Evolutionary conservation across 1,140 invertebrate genomes (phyloP), one percentile per base, ranked within the genome.

Genomic region (Drosophila pallidifrons): DNA sequence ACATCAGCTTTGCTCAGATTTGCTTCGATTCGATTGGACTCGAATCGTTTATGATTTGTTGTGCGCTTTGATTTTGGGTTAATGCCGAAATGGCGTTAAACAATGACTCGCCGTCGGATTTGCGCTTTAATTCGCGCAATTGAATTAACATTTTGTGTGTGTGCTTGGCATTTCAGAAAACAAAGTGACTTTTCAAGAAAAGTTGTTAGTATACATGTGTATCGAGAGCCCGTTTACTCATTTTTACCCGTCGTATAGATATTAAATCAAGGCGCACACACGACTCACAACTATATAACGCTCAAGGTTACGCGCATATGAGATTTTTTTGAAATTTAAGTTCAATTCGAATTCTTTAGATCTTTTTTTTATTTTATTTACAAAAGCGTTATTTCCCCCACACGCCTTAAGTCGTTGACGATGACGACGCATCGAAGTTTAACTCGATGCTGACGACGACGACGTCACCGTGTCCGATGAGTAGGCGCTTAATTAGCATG

Each of bases 341-440:
- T 79, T 86, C 82, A 82, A 82, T 72, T 86, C 82, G 64, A 64
- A 79, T 86, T 86, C 82, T 82, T 60, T 32, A 52, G 51, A 64
- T 68, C 30, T 54, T 35, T 38, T 25, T 25, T 25, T 4, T 15
- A 15, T 15, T n/a, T 20, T 20, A 25, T 25, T 55, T 52, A 43
- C 45, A 59, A 16, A 25, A 59, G 3, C 10, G 25, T 38, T 30
- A 28, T 63, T 63, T 51, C 32, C 16, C 57, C 45, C 61, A 51
- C n/a, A 63, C 47, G 46, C 52, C 28, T 32, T 15, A 51, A 4
- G 15, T 11, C 49, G 30, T 20, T 5, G 15, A 51, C 7, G 8
- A 43, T 3, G 10, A 51, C 11, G 30, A 25, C 20, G 38, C 38
- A 11, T 45, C 70, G 52, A 35, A 1, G n/a, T 60, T 43, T 43